A percentile compares a stretch with the other conserved stretches of the same genome.
phyloP scores from a whole-genome alignment of 2,113 vertebrate species.

The Colinus virginianus region DNA sequence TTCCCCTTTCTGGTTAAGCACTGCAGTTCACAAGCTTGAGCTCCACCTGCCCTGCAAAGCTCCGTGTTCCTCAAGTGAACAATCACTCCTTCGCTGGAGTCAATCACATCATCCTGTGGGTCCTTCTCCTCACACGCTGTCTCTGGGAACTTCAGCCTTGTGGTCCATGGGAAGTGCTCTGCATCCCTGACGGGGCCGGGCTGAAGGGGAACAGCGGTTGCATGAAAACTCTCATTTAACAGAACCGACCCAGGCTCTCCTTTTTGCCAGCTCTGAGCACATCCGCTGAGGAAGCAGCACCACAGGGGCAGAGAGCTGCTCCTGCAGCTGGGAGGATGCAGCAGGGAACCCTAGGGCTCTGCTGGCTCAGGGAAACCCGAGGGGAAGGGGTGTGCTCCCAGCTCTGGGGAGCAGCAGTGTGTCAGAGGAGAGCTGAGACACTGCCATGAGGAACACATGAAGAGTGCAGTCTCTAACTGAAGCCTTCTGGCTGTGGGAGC shows the following conservation, averaged over 20 bases:
- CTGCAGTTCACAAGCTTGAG: not conserved
- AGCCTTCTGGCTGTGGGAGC: not conserved
- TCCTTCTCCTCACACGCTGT: not conserved
- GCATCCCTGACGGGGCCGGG: accelerated
- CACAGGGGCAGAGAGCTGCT: too few relatives aligned
- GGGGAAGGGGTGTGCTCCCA: accelerated
- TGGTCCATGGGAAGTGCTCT: accelerated
- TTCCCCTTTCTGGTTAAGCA: not conserved
- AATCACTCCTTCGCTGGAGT: accelerated
- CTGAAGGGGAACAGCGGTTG: not conserved
- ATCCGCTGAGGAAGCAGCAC: not conserved
- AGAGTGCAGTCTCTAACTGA: not conserved
- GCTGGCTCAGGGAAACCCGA: not conserved
- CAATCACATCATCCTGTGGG: not conserved
- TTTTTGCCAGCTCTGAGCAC: not conserved
- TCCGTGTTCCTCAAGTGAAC: accelerated
- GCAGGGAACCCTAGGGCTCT: not conserved
- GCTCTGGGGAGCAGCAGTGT: too few relatives aligned
- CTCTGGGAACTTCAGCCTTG: not conserved
- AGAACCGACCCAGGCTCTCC: not conserved
- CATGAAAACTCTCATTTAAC: accelerated
- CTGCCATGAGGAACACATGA: accelerated
- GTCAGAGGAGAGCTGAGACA: not conserved
- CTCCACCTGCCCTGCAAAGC: not conserved
- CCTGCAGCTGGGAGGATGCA: not conserved